phyloP scores from a whole-genome alignment of 2,888 invertebrate species.

The Heliconius charithonia region DNA sequence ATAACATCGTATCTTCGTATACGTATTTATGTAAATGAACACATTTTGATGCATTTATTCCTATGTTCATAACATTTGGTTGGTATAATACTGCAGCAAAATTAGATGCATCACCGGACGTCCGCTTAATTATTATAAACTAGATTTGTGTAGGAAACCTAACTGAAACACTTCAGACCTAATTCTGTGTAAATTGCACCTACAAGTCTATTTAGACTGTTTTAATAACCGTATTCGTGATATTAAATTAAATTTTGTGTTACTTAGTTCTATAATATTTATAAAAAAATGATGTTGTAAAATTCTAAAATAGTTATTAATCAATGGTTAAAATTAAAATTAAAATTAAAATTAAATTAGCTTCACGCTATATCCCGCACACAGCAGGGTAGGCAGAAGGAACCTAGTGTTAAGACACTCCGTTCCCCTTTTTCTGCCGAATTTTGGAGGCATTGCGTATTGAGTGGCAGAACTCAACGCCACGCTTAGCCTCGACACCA shows the following conservation, averaged over 20 bases:
- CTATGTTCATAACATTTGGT: conserved; percentile 40
- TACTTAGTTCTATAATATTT: not conserved
- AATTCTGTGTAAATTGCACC: conserved; percentile 24
- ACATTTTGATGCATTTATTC: conserved; percentile 34
- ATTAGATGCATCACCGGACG: conserved; percentile 41
- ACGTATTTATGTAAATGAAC: conserved; percentile 40
- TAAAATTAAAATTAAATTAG: too few relatives aligned
- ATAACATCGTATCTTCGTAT: not conserved
- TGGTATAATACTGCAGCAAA: conserved; percentile 38
- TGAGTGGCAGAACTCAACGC: too few relatives aligned
- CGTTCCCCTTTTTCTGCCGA: too few relatives aligned
- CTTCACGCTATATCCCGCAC: too few relatives aligned
- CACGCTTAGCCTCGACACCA: too few relatives aligned
- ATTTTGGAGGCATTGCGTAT: too few relatives aligned
- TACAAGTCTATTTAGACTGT: not conserved
- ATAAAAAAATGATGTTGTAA: not conserved
- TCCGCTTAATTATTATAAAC: conserved; percentile 41
- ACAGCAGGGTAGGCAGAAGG: too few relatives aligned
- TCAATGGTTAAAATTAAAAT: too few relatives aligned
- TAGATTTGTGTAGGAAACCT: conserved; percentile 29
- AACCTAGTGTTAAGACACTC: too few relatives aligned
- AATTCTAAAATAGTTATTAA: too few relatives aligned
- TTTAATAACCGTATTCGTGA: conserved; percentile 10
- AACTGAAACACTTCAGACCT: conserved; percentile 8
- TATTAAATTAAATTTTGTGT: not conserved